These are phyloP conservation scores for Sycobia sp. DNA, from an alignment of 1,140 invertebrate species.

Conservation along the genomic window DNA sequence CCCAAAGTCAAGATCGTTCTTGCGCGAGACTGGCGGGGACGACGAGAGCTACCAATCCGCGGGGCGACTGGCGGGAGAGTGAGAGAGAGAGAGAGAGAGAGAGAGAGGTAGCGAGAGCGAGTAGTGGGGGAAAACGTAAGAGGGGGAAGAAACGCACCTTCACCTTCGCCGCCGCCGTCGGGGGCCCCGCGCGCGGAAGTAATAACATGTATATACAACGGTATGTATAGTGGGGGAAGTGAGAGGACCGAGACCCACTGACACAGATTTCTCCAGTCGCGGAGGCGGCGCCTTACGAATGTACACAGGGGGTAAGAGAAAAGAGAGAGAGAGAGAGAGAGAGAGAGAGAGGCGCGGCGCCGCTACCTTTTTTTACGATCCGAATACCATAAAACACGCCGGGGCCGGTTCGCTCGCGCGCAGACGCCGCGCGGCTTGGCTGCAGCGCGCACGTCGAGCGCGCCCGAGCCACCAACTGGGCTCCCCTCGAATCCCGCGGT, in stretches of 20 bases:
- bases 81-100: slow-evolving; percentile 36
- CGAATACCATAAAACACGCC: slow-evolving; percentile 61
- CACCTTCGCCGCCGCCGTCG: too few relatives aligned
- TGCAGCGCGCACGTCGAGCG: slow-evolving; percentile 29
- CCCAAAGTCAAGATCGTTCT: too few relatives aligned
- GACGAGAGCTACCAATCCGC: too few relatives aligned
- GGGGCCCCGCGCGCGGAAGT: too few relatives aligned
- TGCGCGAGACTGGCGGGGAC: too few relatives aligned
- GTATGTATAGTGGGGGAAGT: too few relatives aligned
- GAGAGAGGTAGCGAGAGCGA: slow-evolving; percentile 42
- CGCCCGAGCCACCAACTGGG: neutral
- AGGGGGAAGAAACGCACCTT: slow-evolving; percentile 36
- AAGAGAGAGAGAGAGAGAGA: slow-evolving; percentile 47
- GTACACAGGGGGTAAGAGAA: too few relatives aligned
- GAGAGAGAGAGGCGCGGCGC: neutral
- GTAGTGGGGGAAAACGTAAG: too few relatives aligned
- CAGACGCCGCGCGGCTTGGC: slow-evolving; percentile 49
- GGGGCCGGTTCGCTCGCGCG: slow-evolving; percentile 41
- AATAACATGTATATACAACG: too few relatives aligned
- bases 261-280: slow-evolving; percentile 14
- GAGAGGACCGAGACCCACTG: slow-evolving; percentile 43
- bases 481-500: too few relatives aligned
- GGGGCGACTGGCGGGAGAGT: neutral
- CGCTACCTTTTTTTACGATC: slow-evolving; percentile 62
- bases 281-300: too few relatives aligned